Percentiles rank a stretch among this genome's conserved stretches.
phyloP scores from a whole-genome alignment of 2,797 vertebrate species.

The Enteromius mattozi region DNA sequence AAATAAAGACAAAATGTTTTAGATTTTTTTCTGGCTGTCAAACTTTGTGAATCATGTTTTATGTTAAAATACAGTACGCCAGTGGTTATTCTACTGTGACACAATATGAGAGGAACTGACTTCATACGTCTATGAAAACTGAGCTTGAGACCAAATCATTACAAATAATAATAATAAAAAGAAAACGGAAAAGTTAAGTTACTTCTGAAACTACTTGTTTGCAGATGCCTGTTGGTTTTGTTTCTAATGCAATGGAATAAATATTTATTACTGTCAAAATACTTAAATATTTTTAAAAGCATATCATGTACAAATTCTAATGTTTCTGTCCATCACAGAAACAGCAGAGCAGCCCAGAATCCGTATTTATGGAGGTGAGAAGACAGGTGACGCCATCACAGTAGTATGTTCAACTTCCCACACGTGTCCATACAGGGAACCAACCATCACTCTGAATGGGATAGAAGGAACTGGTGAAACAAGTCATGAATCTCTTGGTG shows the following conservation, averaged over 20 bases:
- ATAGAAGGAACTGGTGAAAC: background rate
- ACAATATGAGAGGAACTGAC: too few relatives aligned
- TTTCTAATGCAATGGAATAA: background rate
- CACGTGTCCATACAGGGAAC: conserved; percentile 17
- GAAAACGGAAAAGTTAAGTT: background rate
- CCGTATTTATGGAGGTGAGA: background rate
- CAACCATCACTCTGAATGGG: conserved; percentile 26
- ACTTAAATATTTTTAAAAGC: background rate
- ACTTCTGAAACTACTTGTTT: background rate
- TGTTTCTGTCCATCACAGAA: background rate
- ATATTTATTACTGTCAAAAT: background rate
- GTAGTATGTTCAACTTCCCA: conserved; percentile 20
- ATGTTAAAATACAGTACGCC: too few relatives aligned
- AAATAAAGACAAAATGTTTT: too few relatives aligned
- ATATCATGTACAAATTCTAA: background rate
- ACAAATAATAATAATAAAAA: background rate
- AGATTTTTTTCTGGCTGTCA: too few relatives aligned
- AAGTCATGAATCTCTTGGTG: accelerated
- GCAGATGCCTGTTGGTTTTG: background rate
- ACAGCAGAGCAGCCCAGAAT: background rate
- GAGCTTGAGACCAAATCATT: background rate
- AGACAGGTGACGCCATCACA: background rate
- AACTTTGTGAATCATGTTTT: too few relatives aligned
- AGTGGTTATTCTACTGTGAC: too few relatives aligned
- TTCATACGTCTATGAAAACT: background rate